Percentiles rank a stretch among this genome's conserved stretches.
Evolutionary conservation across 2,113 vertebrate species (phyloP).

Genomic region (Lasiurus cinereus): DNA sequence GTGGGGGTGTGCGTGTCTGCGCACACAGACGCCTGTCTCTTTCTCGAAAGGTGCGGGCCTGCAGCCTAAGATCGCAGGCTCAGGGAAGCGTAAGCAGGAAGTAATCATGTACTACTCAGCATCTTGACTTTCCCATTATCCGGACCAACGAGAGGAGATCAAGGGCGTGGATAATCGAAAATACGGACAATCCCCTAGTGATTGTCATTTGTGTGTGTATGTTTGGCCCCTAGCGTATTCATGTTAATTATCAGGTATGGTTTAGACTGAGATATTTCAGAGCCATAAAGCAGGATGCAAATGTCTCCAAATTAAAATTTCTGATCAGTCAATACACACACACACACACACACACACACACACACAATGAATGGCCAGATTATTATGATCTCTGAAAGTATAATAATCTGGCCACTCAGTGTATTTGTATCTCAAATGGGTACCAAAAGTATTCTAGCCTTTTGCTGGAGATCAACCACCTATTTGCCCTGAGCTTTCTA

Average conservation of each 20-base stretch:
- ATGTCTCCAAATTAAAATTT: not conserved
- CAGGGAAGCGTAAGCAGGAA: not conserved
- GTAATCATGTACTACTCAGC: rapidly evolving
- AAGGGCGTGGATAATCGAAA: not conserved
- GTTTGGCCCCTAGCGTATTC: not conserved
- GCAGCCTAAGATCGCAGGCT: not conserved
- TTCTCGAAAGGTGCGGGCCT: not conserved
- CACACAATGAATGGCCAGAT: no score
- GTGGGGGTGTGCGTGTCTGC: not conserved
- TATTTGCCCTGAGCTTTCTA: no score
- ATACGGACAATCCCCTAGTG: not conserved
- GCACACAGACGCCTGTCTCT: not conserved
- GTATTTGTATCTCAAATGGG: no score
- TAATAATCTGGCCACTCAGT: no score
- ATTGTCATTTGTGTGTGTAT: not conserved
- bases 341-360: no score
- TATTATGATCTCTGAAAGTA: no score
- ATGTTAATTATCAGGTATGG: not conserved
- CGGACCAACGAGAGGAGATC: not conserved
- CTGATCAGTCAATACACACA: not conserved
- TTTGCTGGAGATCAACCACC: no score
- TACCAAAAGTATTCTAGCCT: no score
- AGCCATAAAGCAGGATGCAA: not conserved
- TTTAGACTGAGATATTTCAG: not conserved
- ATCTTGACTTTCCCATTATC: not conserved